These are phyloP conservation scores for Pholis gunnellus DNA, from an alignment of 2,113 vertebrate genomes.

Conservation along the genomic window DNA sequence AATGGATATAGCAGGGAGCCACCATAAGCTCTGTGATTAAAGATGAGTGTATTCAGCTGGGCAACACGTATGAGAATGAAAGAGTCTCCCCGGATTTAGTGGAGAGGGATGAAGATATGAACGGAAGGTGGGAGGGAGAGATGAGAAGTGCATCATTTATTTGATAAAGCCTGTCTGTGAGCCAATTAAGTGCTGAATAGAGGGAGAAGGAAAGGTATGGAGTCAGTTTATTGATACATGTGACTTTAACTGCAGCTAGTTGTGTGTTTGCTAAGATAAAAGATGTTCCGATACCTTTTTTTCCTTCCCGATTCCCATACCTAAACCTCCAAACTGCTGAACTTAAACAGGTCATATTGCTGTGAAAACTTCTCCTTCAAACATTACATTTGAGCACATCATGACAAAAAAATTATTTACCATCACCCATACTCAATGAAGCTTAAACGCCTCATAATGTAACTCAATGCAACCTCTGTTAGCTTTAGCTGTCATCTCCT, in stretches of 20 bases:
- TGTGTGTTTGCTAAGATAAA: background rate
- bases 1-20: conserved; percentile 42
- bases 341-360: background rate
- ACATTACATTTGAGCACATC: background rate
- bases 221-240: background rate
- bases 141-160: conserved; percentile 53
- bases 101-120: conserved; percentile 27
- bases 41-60: conserved; percentile 60
- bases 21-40: conserved; percentile 65
- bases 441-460: too few species aligned
- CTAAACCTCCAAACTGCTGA: too few species aligned
- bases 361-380: background rate
- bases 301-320: background rate
- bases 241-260: background rate
- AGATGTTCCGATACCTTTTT: background rate
- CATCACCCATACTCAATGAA: background rate
- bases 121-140: conserved; percentile 6
- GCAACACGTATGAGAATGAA: conserved; percentile 68
- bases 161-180: conserved; percentile 61
- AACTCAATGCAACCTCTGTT: too few species aligned
- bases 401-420: background rate
- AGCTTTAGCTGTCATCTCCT: too few species aligned
- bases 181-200: conserved; percentile 46
- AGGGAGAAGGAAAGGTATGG: background rate
- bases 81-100: conserved; percentile 25